A percentile compares a stretch with the other conserved stretches of the same genome.
Evolutionary conservation across 2,888 invertebrate species (phyloP).

Genomic region (Tetrapedia diversipes): DNA sequence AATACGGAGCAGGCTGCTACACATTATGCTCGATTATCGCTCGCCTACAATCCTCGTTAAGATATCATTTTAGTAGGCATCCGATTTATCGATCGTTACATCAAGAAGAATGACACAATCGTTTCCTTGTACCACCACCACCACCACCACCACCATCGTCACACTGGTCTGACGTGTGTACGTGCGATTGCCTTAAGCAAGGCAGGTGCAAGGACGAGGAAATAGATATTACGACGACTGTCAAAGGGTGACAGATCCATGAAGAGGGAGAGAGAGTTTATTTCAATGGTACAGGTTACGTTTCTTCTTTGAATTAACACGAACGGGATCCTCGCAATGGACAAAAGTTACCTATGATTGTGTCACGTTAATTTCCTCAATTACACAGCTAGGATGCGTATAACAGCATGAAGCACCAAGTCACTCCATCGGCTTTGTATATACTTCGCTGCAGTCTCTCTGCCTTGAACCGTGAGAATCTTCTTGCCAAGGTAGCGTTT

Average conservation of each 20-base stretch:
- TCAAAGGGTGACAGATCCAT: conserved; percentile 51
- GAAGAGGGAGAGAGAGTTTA: conserved; percentile 12
- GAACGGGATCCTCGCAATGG: conserved; percentile 29
- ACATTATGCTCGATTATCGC: conserved; percentile 33
- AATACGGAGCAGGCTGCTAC: neutral
- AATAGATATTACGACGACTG: conserved; percentile 57
- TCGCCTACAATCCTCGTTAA: conserved; percentile 3
- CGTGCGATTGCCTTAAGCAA: conserved; percentile 58
- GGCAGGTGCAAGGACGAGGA: conserved; percentile 62
- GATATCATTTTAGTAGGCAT: conserved; percentile 46
- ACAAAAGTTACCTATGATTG: conserved; percentile 37
- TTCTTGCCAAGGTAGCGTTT: conserved; percentile 32
- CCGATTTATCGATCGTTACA: conserved; percentile 31
- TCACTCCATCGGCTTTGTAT: conserved; percentile 24
- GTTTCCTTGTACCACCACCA: conserved; percentile 28
- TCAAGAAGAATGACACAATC: conserved; percentile 23
- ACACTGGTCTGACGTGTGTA: too few relatives aligned
- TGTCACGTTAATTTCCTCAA: conserved; percentile 60
- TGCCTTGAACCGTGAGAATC: conserved; percentile 49
- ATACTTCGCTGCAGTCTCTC: conserved; percentile 14
- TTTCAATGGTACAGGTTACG: conserved; percentile 1
- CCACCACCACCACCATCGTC: conserved; percentile 16
- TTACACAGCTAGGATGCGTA: conserved; percentile 49
- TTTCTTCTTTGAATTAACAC: conserved; percentile 7
- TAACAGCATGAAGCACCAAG: conserved; percentile 23